Evolutionary conservation across 2,797 vertebrate species (phyloP).

Genomic region (Synanceia verrucosa): DNA sequence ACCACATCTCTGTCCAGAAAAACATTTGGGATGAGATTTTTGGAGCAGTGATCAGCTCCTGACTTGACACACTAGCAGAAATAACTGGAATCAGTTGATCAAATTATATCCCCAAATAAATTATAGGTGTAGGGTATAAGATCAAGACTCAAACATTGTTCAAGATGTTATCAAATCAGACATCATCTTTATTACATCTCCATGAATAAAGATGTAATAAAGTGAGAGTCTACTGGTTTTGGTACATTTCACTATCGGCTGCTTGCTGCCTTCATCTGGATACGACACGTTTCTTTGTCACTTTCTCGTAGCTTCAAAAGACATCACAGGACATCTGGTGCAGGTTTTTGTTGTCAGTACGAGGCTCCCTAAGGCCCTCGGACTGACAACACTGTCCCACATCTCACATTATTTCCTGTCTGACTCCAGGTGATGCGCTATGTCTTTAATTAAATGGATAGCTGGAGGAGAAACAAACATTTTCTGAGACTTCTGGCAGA

Average conservation of each 20-base stretch:
- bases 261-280: slow-evolving; percentile 17
- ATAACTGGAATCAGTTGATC: slow-evolving; percentile 3
- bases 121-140: not conserved
- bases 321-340: slow-evolving; percentile 56
- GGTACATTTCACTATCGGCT: not conserved
- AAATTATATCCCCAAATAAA: not conserved
- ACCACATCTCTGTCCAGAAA: slow-evolving; percentile 15
- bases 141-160: not conserved
- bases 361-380: slow-evolving; percentile 44
- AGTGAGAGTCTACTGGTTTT: not conserved
- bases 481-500: slow-evolving; percentile 14
- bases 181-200: not conserved
- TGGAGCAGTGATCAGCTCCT: not conserved
- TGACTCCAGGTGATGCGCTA: slow-evolving; percentile 29
- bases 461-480: slow-evolving; percentile 31
- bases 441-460: slow-evolving; percentile 52
- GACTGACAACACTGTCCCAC: slow-evolving; percentile 44
- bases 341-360: slow-evolving; percentile 38
- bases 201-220: slow-evolving; percentile 3
- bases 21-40: slow-evolving; percentile 28
- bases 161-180: not conserved
- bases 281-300: slow-evolving; percentile 12
- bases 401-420: slow-evolving; percentile 46
- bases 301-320: slow-evolving; percentile 33
- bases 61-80: slow-evolving; percentile 21